These are phyloP conservation scores for Colletes gigas DNA, from an alignment of 1,140 invertebrate species.

Conservation along the genomic window DNA sequence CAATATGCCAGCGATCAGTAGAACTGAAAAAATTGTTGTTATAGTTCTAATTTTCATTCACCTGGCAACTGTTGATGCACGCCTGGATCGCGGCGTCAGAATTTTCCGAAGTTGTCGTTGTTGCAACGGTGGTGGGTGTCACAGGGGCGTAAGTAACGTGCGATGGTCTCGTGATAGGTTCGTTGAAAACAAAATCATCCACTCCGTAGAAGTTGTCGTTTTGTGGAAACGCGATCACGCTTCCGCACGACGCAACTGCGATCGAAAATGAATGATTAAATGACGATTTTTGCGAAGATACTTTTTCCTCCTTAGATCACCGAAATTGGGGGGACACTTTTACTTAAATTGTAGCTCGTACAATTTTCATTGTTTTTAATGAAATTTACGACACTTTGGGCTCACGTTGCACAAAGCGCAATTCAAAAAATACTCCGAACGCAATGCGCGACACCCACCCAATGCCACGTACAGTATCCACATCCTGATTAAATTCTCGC, in stretches of 20 bases:
- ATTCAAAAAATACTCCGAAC: background rate
- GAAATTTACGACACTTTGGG: too few relatives aligned
- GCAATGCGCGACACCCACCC: slow-evolving; percentile 17
- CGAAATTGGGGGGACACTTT: too few relatives aligned
- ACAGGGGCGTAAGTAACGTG: background rate
- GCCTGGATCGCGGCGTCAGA: background rate
- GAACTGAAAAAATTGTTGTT: background rate
- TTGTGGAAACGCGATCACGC: slow-evolving; percentile 39
- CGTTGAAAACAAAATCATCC: slow-evolving; percentile 65
- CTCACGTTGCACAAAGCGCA: too few relatives aligned
- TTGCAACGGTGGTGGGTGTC: background rate
- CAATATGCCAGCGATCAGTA: too few relatives aligned
- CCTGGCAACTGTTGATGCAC: slow-evolving; percentile 53
- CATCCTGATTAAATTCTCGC: slow-evolving; percentile 21
- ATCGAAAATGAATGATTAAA: background rate
- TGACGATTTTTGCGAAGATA: background rate
- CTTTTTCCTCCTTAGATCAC: too few relatives aligned
- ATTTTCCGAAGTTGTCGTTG: background rate
- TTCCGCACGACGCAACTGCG: slow-evolving; percentile 7
- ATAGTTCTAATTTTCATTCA: slow-evolving; percentile 33
- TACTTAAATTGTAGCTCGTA: too few relatives aligned
- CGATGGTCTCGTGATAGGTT: slow-evolving; percentile 41
- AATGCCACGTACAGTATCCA: slow-evolving; percentile 23
- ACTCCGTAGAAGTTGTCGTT: slow-evolving; percentile 5
- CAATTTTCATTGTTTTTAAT: background rate